Evolutionary conservation across 2,888 invertebrate genomes (phyloP).

Genomic region (Siphlonurus alternatus): DNA sequence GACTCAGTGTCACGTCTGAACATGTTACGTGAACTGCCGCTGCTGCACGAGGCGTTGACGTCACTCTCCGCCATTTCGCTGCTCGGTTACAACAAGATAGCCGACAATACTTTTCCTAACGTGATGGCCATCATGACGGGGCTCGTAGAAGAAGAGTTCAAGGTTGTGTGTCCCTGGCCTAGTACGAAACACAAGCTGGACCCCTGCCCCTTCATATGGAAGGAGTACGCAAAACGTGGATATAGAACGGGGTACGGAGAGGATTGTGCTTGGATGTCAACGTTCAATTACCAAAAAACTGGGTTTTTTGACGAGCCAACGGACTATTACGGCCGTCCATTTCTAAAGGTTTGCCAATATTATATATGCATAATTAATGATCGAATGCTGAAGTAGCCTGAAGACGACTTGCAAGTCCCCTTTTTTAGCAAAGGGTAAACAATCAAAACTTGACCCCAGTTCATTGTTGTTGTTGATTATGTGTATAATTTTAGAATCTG

Average conservation of each 20-base stretch:
- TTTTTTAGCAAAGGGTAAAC: too few relatives aligned
- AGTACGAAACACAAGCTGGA: constrained; percentile 45
- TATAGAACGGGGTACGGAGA: constrained; percentile 69
- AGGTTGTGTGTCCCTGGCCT: constrained; percentile 42
- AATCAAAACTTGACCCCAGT: too few relatives aligned
- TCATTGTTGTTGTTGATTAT: too few relatives aligned
- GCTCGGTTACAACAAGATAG: constrained; percentile 83
- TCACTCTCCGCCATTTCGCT: constrained; percentile 52
- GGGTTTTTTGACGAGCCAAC: constrained; percentile 69
- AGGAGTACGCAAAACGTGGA: constrained; percentile 49
- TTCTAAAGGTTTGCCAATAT: constrained; percentile 34
- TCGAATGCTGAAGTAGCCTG: too few relatives aligned
- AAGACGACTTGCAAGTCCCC: too few relatives aligned
- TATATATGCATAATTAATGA: background rate
- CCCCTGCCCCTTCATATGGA: constrained; percentile 70
- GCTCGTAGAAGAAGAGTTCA: constrained; percentile 43
- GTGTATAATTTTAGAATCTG: too few relatives aligned
- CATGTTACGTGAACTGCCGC: constrained; percentile 68
- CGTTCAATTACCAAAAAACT: constrained; percentile 60
- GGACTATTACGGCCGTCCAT: constrained; percentile 67
- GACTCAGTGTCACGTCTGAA: constrained; percentile 77
- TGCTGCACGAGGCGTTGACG: constrained; percentile 42
- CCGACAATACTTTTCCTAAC: constrained; percentile 88
- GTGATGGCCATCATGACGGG: constrained; percentile 66
- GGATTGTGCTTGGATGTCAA: constrained; percentile 59